Conservation (phyloP, 2,888 invertebrate genomes). For the Phyllotreta cruciferae region DNA sequence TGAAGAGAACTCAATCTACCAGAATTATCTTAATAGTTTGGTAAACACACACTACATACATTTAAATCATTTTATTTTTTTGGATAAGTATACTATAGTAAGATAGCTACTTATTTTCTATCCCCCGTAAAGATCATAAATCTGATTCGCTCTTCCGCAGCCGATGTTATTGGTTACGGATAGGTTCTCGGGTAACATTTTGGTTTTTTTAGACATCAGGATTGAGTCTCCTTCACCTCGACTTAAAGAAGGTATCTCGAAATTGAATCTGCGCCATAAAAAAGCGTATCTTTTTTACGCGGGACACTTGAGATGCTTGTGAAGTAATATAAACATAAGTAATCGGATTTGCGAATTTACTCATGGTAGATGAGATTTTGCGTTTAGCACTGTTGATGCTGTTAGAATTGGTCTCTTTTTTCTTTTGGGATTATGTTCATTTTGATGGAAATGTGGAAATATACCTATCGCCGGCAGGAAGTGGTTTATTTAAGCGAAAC, state of each 20-base stretch:
- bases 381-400: conserved; percentile 16
- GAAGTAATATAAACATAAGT: conserved; percentile 44
- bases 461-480: too few species aligned
- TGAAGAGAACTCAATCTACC: too few species aligned
- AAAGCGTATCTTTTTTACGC: conserved; percentile 41
- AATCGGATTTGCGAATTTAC: conserved; percentile 39
- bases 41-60: too few species aligned
- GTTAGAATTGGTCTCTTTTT: conserved; percentile 2
- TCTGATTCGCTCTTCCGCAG: conserved; percentile 40
- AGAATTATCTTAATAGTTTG: too few species aligned
- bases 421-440: not conserved
- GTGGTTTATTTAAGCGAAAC: too few species aligned
- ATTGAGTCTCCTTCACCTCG: conserved; percentile 48
- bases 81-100: conserved; percentile 42
- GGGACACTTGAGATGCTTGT: conserved; percentile 33
- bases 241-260: conserved; percentile 43
- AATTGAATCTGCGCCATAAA: conserved; percentile 43
- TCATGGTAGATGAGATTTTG: conserved; percentile 16
- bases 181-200: conserved; percentile 52
- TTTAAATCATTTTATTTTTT: not conserved
- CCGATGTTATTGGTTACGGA: conserved; percentile 54
- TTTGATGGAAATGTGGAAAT: too few species aligned
- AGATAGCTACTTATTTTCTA: conserved; percentile 29
- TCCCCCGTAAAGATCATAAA: conserved; percentile 33
- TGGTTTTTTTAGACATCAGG: conserved; percentile 45